A percentile compares a stretch with the other conserved stretches of the same genome.
phyloP scores from a whole-genome alignment of 1,140 invertebrate species.

The Bicyclus anynana region DNA sequence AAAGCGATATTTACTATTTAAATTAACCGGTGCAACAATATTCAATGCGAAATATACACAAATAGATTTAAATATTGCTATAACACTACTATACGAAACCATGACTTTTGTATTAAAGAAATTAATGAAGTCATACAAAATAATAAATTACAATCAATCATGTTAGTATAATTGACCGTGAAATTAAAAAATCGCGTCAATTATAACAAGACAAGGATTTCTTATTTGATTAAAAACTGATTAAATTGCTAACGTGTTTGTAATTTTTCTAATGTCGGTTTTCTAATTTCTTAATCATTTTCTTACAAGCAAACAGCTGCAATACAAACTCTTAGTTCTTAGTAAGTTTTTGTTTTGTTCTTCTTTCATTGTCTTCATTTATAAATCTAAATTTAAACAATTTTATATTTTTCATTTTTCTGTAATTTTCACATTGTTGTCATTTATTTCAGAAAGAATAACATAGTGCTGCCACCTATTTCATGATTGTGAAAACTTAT shows the following conservation, averaged over 20 bases:
- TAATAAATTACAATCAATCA: constrained; percentile 4
- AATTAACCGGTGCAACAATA: constrained; percentile 10
- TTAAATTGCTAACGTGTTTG: not conserved
- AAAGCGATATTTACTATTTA: constrained; percentile 7
- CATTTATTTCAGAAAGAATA: not conserved
- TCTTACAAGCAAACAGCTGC: no score
- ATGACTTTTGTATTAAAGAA: constrained; percentile 6
- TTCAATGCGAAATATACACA: constrained; percentile 17
- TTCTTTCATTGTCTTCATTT: no score
- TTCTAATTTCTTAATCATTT: no score
- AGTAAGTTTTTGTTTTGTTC: no score
- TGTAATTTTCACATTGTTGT: no score
- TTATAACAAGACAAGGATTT: not conserved
- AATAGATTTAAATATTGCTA: constrained; percentile 25
- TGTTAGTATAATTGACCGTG: constrained; percentile 29
- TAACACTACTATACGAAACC: not conserved
- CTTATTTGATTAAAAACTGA: not conserved
- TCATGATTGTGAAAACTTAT: not conserved
- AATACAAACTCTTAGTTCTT: no score
- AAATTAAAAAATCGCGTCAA: constrained; percentile 45
- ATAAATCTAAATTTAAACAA: no score
- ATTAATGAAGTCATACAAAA: constrained; percentile 2
- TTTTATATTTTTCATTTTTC: no score
- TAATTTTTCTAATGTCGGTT: no score
- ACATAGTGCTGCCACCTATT: not conserved